Conservation (phyloP, 2,888 invertebrate genomes). For the Sinodicranocentrus sp. region DNA sequence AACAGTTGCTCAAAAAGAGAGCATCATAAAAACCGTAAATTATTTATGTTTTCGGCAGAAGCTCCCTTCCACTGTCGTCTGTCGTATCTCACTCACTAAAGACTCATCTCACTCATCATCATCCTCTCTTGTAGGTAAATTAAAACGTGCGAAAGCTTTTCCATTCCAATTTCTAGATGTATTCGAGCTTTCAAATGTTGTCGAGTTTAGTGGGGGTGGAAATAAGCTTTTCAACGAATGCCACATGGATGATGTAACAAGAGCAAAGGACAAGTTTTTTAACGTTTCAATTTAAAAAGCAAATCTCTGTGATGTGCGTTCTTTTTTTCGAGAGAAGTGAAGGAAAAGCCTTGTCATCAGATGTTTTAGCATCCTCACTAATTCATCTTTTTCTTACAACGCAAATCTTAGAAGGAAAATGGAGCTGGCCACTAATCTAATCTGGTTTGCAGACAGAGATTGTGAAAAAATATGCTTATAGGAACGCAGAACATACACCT, state of each 20-base stretch:
- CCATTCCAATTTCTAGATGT: neutral
- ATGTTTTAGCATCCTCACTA: neutral
- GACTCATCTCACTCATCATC: neutral
- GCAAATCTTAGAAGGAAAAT: neutral
- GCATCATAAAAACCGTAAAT: slow-evolving; percentile 1
- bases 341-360: slow-evolving; percentile 9
- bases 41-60: slow-evolving; percentile 19
- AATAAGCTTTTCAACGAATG: slow-evolving; percentile 14
- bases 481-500: no score
- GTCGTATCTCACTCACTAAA: slow-evolving; percentile 30
- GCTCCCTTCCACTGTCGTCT: neutral
- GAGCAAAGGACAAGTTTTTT: slow-evolving; percentile 32
- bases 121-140: neutral
- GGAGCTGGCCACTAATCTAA: neutral
- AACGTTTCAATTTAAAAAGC: neutral
- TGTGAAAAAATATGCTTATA: no score
- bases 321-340: neutral
- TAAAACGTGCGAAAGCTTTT: neutral
- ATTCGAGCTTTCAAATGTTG: no score
- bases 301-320: slow-evolving; percentile 1
- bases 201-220: slow-evolving; percentile 31
- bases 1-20: neutral
- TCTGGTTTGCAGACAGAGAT: no score
- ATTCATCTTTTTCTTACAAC: neutral
- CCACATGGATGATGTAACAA: slow-evolving; percentile 21